Conservation (phyloP, 2,888 invertebrate species). For the Rhamnusium bicolor region DNA sequence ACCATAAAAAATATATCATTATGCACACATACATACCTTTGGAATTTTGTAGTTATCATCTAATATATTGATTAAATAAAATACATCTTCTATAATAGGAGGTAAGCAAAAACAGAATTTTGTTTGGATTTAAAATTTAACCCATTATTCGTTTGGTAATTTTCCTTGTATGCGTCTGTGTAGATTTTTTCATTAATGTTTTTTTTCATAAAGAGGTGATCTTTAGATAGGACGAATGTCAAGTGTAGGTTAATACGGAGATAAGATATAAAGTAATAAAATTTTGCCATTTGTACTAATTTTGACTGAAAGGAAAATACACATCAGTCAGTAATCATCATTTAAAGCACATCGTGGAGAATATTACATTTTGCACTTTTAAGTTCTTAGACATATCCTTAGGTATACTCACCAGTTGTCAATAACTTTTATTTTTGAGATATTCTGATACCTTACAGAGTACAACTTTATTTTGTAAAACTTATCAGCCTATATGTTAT, state of each 20-base stretch:
- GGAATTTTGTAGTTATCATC: background rate
- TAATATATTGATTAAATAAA: background rate
- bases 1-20: background rate
- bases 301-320: background rate
- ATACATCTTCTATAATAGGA: background rate
- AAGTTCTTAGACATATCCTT: too few relatives aligned
- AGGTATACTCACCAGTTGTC: too few relatives aligned
- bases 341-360: too few relatives aligned
- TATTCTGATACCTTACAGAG: too few relatives aligned
- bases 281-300: background rate
- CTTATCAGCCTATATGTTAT: too few relatives aligned
- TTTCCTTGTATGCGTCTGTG: background rate
- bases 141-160: background rate
- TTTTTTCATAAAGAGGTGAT: background rate
- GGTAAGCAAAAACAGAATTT: background rate
- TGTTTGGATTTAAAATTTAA: background rate
- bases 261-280: constrained; percentile 12
- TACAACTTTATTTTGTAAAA: too few relatives aligned
- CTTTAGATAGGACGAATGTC: background rate
- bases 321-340: background rate
- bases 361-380: too few relatives aligned
- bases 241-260: background rate
- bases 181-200: background rate
- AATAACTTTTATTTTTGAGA: too few relatives aligned
- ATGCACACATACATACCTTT: background rate